A percentile compares a stretch with the other conserved stretches of the same genome.
Conservation (phyloP, 2,888 invertebrate species). For the Labia minor region DNA sequence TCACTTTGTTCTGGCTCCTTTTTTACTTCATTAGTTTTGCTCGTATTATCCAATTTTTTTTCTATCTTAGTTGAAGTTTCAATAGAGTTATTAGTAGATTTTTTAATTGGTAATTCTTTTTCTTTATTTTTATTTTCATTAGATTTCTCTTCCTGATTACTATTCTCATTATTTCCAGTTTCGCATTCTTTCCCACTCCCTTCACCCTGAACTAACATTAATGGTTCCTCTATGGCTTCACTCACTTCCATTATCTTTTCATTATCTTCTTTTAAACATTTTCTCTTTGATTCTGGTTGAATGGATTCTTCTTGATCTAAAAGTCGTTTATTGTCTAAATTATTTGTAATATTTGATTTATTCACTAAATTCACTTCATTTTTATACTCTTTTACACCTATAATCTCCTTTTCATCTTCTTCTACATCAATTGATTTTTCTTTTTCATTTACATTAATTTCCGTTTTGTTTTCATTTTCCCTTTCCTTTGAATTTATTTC, state of each 20-base stretch:
- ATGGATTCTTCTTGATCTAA: not conserved
- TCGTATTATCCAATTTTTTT: conserved; percentile 20
- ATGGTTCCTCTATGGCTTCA: conserved; percentile 61
- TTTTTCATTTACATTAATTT: conserved; percentile 30
- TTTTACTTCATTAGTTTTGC: conserved; percentile 18
- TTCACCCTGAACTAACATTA: conserved; percentile 57
- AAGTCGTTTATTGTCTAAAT: not conserved
- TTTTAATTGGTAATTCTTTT: conserved; percentile 8
- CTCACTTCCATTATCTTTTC: conserved; percentile 37
- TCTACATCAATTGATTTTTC: conserved; percentile 28
- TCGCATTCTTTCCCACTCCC: conserved; percentile 62
- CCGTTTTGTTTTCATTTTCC: conserved; percentile 19
- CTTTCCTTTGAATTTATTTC: conserved; percentile 24
- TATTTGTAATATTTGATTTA: not conserved
- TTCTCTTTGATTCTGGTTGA: conserved; percentile 16
- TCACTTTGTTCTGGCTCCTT: conserved; percentile 19
- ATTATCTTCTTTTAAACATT: conserved; percentile 17
- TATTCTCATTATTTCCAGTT: conserved; percentile 52
- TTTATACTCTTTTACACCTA: conserved; percentile 24
- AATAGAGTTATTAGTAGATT: not conserved
- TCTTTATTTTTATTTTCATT: conserved; percentile 23
- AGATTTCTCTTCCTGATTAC: conserved; percentile 32
- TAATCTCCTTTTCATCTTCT: conserved; percentile 29
- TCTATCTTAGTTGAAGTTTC: conserved; percentile 21
- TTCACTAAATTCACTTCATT: conserved; percentile 26